A percentile compares a stretch with the other conserved stretches of the same genome.
These are phyloP conservation scores for Sycobia sp. DNA, from an alignment of 1,140 invertebrate species.

Conservation along the genomic window DNA sequence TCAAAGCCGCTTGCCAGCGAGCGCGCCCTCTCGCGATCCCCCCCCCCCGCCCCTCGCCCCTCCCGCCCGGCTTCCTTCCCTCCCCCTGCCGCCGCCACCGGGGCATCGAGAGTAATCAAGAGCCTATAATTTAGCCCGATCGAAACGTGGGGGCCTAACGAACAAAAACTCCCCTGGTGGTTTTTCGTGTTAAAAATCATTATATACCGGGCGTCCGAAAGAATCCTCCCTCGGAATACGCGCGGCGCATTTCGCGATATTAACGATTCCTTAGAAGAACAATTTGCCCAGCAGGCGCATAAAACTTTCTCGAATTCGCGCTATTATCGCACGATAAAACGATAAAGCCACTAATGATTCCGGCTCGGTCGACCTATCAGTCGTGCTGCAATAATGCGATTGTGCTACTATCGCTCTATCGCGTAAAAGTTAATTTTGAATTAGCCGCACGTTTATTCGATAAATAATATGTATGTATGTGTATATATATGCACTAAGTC, in stretches of 20 bases:
- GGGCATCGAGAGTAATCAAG: conserved; percentile 57
- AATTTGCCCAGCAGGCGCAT: conserved; percentile 58
- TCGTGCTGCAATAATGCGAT: too few species aligned
- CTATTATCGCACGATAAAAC: conserved; percentile 56
- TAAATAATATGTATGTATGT: conserved; percentile 13
- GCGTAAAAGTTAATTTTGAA: conserved; percentile 26
- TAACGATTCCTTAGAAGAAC: conserved; percentile 59
- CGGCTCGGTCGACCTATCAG: conserved; percentile 36
- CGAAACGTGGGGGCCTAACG: conserved; percentile 59
- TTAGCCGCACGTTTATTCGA: conserved; percentile 9
- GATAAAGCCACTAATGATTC: conserved; percentile 48
- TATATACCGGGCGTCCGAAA: conserved; percentile 39
- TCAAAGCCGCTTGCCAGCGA: conserved; percentile 36
- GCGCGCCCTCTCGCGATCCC: too few species aligned
- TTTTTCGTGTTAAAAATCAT: conserved; percentile 62
- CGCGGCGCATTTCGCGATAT: conserved; percentile 41
- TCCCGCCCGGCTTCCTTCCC: conserved; percentile 39
- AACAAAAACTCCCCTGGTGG: conserved; percentile 60
- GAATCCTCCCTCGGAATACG: not conserved
- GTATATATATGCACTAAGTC: too few species aligned
- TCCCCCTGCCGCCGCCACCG: conserved; percentile 30
- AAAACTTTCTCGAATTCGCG: conserved; percentile 53
- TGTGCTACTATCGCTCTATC: not conserved
- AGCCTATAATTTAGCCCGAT: conserved; percentile 62
- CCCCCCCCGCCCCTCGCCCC: conserved; percentile 35